Base-by-base conservation (phyloP, 2,797 vertebrate species). In the Masticophis lateralis region DNA sequence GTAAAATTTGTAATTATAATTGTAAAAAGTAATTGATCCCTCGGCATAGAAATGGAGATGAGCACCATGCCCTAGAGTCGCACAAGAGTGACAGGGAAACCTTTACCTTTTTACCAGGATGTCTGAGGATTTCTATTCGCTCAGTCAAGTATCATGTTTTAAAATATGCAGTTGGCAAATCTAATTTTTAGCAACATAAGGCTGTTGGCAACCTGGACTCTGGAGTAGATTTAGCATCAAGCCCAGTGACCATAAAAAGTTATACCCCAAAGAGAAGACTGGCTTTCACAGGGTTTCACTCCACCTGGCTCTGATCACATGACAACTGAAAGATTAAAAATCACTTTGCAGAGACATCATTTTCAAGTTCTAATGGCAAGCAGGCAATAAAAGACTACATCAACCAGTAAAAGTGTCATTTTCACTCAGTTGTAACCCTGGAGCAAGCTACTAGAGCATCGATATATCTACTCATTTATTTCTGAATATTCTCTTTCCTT, bases 61-160 rank as follows among this genome's bases (percentile, higher is more conserved):
- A n/a, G 5, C 5, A 32, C n/a, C 14, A 18, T 32, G 66, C 66
- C 66, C 5, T 32, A 32, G 66, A 69, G n/a, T 32, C 14, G 3
- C 1, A 69, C 28, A n/a, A 7, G n/a, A 32, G n/a, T 69, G 66
- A 69, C 63, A 69, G 28, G 2, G 5, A n/a, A 69, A 69, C 28
- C 28, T 66, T 66, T 14, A 66, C 28, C 28, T 66, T 66, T 66
- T 66, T n/a, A 74, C 25, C 55, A 87, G 37, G 43, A 32, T 83
- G 92, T 51, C 0, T 0, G 51, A 28, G 0, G 32, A 61, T 88
- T 63, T n/a, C 89, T 43, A 25, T 32, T 20, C 13, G 9, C 20
- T 55, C 53, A 47, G 27, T 83, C 79, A 25, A 43, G 12, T 56
- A 22, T 28, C 10, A 63, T n/a, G 7, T 28, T 74, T 88, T 86